Percentiles rank a stretch among this genome's conserved stretches.
Evolutionary conservation across 2,113 vertebrate species (phyloP).

Genomic region (Corydoras maculifer): DNA sequence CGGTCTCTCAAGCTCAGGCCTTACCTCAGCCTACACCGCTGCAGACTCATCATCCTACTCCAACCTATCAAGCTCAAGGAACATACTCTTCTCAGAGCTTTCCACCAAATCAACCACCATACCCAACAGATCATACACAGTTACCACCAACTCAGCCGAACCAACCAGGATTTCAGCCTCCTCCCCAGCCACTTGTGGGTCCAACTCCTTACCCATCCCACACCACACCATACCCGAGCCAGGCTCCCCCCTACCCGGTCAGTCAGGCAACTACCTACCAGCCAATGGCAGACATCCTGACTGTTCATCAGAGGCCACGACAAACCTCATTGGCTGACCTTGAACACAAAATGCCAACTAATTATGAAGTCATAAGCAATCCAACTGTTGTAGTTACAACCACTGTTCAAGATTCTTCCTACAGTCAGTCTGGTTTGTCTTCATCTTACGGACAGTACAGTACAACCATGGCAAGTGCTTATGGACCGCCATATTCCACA

Average conservation of each 20-base stretch:
- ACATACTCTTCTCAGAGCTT: conserved; percentile 71
- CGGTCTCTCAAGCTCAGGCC: conserved; percentile 67
- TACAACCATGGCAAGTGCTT: conserved; percentile 61
- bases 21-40: conserved; percentile 76
- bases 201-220: conserved; percentile 76
- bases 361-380: conserved; percentile 86
- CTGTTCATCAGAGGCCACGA: conserved; percentile 78
- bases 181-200: conserved; percentile 57
- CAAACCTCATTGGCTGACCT: conserved; percentile 90
- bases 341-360: conserved; percentile 92
- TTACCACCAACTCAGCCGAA: conserved; percentile 61
- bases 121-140: conserved; percentile 74
- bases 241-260: conserved; percentile 65
- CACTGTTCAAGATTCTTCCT: conserved; percentile 65
- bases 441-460: conserved; percentile 63
- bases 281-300: conserved; percentile 67
- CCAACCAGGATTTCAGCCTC: conserved; percentile 75
- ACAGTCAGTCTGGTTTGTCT: conserved; percentile 55
- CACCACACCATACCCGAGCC: conserved; percentile 71
- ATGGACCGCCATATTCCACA: conserved; percentile 59
- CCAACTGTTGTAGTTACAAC: conserved; percentile 75
- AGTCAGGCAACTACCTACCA: conserved; percentile 76
- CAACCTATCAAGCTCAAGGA: conserved; percentile 62
- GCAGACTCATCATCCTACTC: conserved; percentile 68
- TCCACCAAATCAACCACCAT: conserved; percentile 69